Evolutionary conservation across 2,113 vertebrate genomes (phyloP), one percentile per base, ranked within the genome.

Genomic region (Muscicapa adusta): DNA sequence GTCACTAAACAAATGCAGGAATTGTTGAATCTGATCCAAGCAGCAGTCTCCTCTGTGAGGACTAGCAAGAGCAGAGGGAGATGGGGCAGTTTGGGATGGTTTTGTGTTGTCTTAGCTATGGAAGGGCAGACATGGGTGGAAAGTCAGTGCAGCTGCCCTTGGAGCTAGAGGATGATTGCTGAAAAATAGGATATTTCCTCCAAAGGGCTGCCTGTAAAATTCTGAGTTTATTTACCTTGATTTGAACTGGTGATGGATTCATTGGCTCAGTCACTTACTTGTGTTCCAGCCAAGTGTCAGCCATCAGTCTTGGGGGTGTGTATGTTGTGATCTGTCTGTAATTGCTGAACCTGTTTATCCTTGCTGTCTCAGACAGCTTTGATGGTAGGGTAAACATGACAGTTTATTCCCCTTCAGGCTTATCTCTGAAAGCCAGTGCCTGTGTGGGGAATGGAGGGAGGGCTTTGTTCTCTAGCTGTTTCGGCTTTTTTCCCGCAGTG

Each of bases 311-410:
- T 75, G 68, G 91, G 84, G 71, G 36, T 0, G 11, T 77, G 7
- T 60, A 36, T 80, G 63, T 71, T 90, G 90, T 56, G 57, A 58
- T 91, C 78, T 76, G 43, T 60, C n/a, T 85, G 1, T 88, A 95
- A 94, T 47, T 91, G 75, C 89, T 89, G 72, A 94, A 73, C 78
- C 56, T 80, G 74, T 77, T 94, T 88, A 95, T 95, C 94, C 93
- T 51, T 83, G 75, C 71, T 5, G 18, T 85, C 42, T 90, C 50
- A 80, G 72, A 25, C 78, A 67, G 88, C 78, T 96, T 77, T 91
- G 81, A 76, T 85, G 63, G 47, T 8, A 73, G 78, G 43, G 79
- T 83, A 93, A 95, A 96, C 82, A 60, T 29, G 34, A 60, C 75
- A 77, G 75, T 33, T 89, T 71, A 45, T 79, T 91, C 51, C 72